Evolutionary conservation across 1,140 invertebrate genomes (phyloP), one percentile per base, ranked within the genome.

Genomic region (Mycetomoellerius zeteki): DNA sequence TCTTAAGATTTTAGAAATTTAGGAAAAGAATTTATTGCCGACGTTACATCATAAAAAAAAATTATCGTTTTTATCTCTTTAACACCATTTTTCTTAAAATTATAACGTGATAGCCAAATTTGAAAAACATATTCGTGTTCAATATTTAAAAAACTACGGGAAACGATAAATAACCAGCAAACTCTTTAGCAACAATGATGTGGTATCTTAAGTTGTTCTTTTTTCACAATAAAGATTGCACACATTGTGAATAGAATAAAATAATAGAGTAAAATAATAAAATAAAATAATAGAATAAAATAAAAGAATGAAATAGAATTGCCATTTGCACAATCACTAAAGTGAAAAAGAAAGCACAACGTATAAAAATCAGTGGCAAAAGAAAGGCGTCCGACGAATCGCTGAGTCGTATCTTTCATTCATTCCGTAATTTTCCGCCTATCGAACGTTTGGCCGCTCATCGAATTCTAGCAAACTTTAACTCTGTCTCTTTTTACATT

Each of bases 341-440:
- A 72, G 56, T 60, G 30, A 62, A 14, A 85, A 71, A 54, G 43
- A 24, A 37, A 76, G 24, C 58, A n/a, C 4, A 43, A n/a, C 10
- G 19, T n/a, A 43, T 73, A 67, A 72, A 65, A 69, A 82, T 81
- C 50, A 54, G 30, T 47, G 33, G 24, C 58, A 62, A 73, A 71
- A 77, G n/a, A 33, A 64, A 71, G 6, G 84, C 64, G 27, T 76
- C 33, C 58, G 21, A 76, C 62, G 76, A 89, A 88, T 89, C 78
- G 89, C 88, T 91, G 88, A 91, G 24, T 90, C 85, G 27, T 75
- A 27, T 86, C 69, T 54, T 67, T 82, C 33, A 88, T 90, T 92
- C 86, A 75, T 80, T 87, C 75, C 43, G 85, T 91, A 91, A 88
- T 90, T 91, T 88, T 88, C 73, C 50, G 69, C 85, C 91, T 85